Conservation (phyloP, 2,888 invertebrate genomes). For the Tipula helvola region DNA sequence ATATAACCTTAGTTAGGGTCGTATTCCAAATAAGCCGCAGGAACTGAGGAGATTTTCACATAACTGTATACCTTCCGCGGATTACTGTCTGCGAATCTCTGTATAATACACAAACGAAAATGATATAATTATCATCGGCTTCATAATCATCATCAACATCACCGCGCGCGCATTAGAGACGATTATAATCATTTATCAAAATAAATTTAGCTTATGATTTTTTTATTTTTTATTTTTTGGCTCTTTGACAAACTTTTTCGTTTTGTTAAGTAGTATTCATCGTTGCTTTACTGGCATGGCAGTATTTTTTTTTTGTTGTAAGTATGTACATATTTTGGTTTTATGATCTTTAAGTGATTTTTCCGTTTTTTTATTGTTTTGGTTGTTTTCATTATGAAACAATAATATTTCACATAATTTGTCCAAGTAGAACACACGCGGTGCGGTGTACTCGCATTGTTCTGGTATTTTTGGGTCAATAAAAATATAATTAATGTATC, state of each 20-base stretch:
- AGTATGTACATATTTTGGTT: background rate
- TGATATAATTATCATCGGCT: background rate
- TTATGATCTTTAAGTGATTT: background rate
- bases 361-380: background rate
- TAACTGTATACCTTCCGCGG: background rate
- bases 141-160: background rate
- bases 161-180: background rate
- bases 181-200: background rate
- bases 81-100: background rate
- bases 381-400: background rate
- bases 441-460: background rate
- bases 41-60: too few species aligned
- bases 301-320: background rate
- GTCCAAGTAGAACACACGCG: background rate
- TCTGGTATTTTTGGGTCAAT: background rate
- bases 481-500: slow-evolving; percentile 4
- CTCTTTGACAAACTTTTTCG: background rate
- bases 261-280: background rate
- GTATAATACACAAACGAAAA: background rate
- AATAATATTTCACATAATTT: background rate
- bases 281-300: background rate
- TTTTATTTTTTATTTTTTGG: too few species aligned
- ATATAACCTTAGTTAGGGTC: too few species aligned
- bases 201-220: background rate
- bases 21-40: too few species aligned